Evolutionary conservation across 2,113 vertebrate species (phyloP).

Genomic region (Furnarius figulus): DNA sequence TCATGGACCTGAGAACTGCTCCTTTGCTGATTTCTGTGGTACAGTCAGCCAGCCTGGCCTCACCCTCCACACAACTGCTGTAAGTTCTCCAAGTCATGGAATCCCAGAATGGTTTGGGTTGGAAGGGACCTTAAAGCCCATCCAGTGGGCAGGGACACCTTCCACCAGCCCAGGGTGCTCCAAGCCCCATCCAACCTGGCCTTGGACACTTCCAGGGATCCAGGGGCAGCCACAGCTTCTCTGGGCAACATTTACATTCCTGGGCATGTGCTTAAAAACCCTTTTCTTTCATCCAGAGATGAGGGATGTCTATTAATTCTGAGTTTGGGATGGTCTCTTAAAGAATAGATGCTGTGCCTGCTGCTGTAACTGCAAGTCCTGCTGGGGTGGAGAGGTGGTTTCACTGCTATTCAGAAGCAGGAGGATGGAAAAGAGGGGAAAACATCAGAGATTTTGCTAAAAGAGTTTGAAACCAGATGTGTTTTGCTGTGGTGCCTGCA

Average conservation of each 20-base stretch:
- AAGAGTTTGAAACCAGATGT: not conserved
- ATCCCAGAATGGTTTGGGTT: not conserved
- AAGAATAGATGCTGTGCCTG: not conserved
- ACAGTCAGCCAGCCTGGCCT: not conserved
- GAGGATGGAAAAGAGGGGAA: not conserved
- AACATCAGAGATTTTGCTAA: not conserved
- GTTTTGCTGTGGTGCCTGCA: rapidly evolving
- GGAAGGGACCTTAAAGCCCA: not conserved
- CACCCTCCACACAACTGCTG: not conserved
- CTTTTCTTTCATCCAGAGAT: not conserved
- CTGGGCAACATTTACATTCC: not conserved
- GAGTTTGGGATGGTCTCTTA: not conserved
- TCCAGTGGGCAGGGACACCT: not conserved
- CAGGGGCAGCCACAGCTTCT: not conserved
- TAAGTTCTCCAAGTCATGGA: not conserved
- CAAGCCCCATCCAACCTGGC: not conserved
- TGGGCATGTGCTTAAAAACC: rapidly evolving
- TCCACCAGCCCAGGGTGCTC: not conserved
- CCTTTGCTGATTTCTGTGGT: not conserved
- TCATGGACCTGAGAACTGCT: not conserved
- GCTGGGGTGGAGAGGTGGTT: not conserved
- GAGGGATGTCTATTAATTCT: not conserved
- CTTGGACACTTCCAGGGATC: not conserved
- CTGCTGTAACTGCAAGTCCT: not conserved
- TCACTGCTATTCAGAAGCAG: not conserved